Evolutionary conservation across 1,140 invertebrate species (phyloP), one percentile per base, ranked within the genome.

Genomic region (Ips typographus): DNA sequence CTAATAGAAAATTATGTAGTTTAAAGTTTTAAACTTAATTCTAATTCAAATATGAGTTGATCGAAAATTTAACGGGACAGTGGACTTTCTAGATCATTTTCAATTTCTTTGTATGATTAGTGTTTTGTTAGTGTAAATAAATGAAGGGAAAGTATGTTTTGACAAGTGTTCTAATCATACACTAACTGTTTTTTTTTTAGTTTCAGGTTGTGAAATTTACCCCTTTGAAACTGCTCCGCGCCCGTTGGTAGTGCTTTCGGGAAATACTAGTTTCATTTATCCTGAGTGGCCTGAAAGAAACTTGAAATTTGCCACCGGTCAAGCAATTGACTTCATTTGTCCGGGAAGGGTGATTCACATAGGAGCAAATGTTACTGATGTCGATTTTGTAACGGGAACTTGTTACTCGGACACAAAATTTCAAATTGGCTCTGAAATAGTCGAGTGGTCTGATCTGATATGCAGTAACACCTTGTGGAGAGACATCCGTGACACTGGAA

Each of bases 281-380:
- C 68, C 72, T 42, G 49, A 42, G 7, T 58, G 40, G 8, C 61
- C 42, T 1, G 70, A 71, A 60, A 65, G 22, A 51, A 51, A 62
- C 2, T 4, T 74, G n/a, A 42, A 40, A 3, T 57, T 74, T 56
- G 8, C 39, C 0, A 4, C 44, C 3, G 65, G 65, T 4, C 62
- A 72, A 52, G 42, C 44, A 7, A 40, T 72, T 2, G 59, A 69
- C 7, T 51, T 77, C 1, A 55, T 71, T 43, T 77, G 75, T 52
- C 72, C 75, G 2, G 67, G 67, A 42, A 59, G 71, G 55, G 52
- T 57, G 36, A 51, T 68, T 8, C 3, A 76, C 7, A 40, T 83
- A 77, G 39, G n/a, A 36, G 1, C 39, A 5, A 53, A 40, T 1
- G 1, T 36, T 4, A 53, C 39, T 6, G 43, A 56, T 4, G 37